Conservation (phyloP, 35 echinoderm and acorn worm genomes). For the Ophiothrix spiculata region DNA sequence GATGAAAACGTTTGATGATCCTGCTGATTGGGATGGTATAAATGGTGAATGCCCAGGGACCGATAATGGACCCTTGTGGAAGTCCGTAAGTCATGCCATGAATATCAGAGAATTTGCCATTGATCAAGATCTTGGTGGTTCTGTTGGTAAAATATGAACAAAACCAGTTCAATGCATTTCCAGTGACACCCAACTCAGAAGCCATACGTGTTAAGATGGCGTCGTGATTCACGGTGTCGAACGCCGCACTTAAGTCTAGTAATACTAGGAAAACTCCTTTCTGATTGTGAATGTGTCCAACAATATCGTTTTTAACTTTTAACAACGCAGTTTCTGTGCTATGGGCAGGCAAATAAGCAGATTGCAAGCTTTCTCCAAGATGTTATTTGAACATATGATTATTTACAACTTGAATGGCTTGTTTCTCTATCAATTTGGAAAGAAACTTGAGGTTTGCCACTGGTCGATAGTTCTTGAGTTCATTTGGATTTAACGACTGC, state of each 20-base stretch:
- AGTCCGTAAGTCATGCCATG: neutral
- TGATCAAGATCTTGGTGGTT: too few species aligned
- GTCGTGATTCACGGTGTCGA: conserved; percentile 46
- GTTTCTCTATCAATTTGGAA: neutral
- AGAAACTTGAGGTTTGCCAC: conserved; percentile 41
- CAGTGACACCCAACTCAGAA: neutral
- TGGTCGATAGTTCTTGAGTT: conserved; percentile 31
- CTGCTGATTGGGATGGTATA: neutral
- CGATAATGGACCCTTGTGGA: conserved; percentile 11
- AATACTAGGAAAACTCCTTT: conserved; percentile 27
- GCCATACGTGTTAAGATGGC: neutral
- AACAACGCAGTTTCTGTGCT: conserved; percentile 43
- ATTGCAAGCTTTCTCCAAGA: conserved; percentile 17
- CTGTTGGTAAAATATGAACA: too few species aligned
- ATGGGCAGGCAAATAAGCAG: conserved; percentile 20
- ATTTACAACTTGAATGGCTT: neutral
- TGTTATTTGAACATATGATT: neutral
- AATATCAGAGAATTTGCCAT: neutral
- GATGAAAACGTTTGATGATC: neutral
- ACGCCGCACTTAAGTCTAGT: conserved; percentile 42
- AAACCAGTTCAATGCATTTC: neutral
- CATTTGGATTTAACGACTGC: neutral
- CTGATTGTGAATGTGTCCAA: neutral
- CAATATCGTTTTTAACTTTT: conserved; percentile 33
- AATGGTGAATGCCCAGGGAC: neutral